Conservation (phyloP, 2,888 invertebrate genomes). For the Heliconius erato region DNA sequence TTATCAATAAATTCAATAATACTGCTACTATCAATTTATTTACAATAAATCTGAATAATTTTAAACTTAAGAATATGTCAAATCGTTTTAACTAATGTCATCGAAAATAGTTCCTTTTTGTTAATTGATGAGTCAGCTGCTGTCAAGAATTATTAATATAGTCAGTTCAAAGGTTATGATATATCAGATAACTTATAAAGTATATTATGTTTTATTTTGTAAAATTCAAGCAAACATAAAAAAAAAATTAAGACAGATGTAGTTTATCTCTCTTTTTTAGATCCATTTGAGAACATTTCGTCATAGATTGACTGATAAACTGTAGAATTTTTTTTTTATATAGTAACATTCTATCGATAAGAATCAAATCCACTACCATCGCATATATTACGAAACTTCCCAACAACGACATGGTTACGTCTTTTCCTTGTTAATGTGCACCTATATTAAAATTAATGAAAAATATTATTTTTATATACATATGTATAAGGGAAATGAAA, state of each 20-base stretch:
- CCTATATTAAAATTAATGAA: too few relatives aligned
- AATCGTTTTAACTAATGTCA: not conserved
- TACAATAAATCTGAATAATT: not conserved
- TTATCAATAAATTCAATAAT: not conserved
- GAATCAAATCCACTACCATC: not conserved
- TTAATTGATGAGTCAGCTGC: not conserved
- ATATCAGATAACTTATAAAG: not conserved
- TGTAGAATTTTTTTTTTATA: not conserved
- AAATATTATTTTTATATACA: too few relatives aligned
- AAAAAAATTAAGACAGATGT: not conserved
- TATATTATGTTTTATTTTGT: not conserved
- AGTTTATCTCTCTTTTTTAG: not conserved
- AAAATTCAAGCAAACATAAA: not conserved
- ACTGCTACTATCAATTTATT: not conserved
- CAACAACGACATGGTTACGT: too few relatives aligned
- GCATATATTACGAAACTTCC: too few relatives aligned
- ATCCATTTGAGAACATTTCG: not conserved
- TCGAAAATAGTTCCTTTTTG: not conserved
- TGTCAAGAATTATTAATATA: constrained; percentile 1
- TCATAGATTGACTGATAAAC: not conserved
- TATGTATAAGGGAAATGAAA: too few relatives aligned
- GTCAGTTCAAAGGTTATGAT: constrained; percentile 18
- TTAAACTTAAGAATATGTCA: not conserved
- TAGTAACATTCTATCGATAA: not conserved
- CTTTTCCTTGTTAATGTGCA: too few relatives aligned